Conservation (phyloP, 2,113 vertebrate species). For the Nibea coibor region DNA sequence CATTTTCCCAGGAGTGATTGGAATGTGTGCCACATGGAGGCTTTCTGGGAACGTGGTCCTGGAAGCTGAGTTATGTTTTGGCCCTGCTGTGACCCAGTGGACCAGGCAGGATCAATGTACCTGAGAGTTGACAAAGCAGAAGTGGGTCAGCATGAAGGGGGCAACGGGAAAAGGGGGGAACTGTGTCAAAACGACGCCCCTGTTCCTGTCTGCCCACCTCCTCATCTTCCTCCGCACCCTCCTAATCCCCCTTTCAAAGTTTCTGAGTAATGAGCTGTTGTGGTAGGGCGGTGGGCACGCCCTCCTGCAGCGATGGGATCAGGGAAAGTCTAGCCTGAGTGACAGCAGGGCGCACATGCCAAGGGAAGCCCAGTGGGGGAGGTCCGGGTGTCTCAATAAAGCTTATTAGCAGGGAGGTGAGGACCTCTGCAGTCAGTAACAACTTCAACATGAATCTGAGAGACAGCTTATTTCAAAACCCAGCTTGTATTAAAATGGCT, state of each 20-base stretch:
- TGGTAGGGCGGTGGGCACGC: slow-evolving; percentile 62
- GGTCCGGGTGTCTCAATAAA: slow-evolving; percentile 72
- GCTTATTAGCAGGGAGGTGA: slow-evolving; percentile 75
- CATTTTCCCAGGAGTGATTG: slow-evolving; percentile 70
- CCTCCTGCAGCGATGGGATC: slow-evolving; percentile 74
- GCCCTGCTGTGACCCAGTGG: slow-evolving; percentile 74
- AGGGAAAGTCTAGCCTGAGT: slow-evolving; percentile 75
- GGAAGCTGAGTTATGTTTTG: slow-evolving; percentile 65
- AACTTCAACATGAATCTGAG: slow-evolving; percentile 48
- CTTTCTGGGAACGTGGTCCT: slow-evolving; percentile 59
- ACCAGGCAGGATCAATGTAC: slow-evolving; percentile 68
- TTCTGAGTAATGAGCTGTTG: slow-evolving; percentile 82
- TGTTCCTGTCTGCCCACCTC: slow-evolving; percentile 62
- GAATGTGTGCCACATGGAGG: slow-evolving; percentile 67
- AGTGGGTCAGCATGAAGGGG: slow-evolving; percentile 73
- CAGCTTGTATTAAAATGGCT: slow-evolving; percentile 6
- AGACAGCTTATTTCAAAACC: slow-evolving; percentile 37
- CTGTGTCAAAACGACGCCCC: slow-evolving; percentile 71
- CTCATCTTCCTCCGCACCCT: slow-evolving; percentile 63
- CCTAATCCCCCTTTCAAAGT: slow-evolving; percentile 70
- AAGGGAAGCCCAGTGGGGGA: slow-evolving; percentile 70
- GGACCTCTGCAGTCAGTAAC: slow-evolving; percentile 49
- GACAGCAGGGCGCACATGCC: slow-evolving; percentile 76
- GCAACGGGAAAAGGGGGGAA: slow-evolving; percentile 53
- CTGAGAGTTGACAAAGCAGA: slow-evolving; percentile 75